Evolutionary conservation across 1,140 invertebrate species (phyloP).

Genomic region (Neuroterus valhalla): DNA sequence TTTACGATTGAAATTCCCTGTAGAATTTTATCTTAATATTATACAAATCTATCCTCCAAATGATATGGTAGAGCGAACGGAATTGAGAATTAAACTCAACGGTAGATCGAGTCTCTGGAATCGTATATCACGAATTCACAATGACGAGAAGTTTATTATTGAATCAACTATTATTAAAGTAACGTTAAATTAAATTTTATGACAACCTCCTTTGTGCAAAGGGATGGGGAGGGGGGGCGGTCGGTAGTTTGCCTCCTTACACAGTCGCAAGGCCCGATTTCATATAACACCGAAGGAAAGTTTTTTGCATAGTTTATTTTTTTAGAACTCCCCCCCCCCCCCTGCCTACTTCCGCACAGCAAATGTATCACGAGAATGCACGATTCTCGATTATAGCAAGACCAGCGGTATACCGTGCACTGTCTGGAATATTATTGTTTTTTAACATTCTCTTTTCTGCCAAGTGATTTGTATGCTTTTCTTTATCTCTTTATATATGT

Average conservation of each 20-base stretch:
- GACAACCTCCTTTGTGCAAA: constrained; percentile 14
- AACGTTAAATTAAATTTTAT: constrained; percentile 16
- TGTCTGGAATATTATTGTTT: constrained; percentile 53
- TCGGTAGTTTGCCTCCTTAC: constrained; percentile 59
- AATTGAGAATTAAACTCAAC: constrained; percentile 7
- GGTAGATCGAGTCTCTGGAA: not conserved
- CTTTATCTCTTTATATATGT: too few relatives aligned
- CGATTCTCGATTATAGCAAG: constrained; percentile 53
- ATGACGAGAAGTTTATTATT: constrained; percentile 21
- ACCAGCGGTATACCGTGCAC: constrained; percentile 41
- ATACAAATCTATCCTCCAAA: not conserved
- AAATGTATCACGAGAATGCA: constrained; percentile 48
- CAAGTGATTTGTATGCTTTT: too few relatives aligned
- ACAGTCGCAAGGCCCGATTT: constrained; percentile 58
- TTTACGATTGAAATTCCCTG: too few relatives aligned
- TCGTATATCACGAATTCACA: constrained; percentile 12
- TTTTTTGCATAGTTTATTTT: constrained; percentile 72
- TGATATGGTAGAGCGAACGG: constrained; percentile 15
- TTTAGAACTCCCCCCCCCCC: constrained; percentile 60
- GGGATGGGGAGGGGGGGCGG: not conserved
- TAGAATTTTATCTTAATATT: too few relatives aligned
- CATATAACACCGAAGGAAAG: constrained; percentile 67
- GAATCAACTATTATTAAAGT: constrained; percentile 9
- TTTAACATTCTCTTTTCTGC: too few relatives aligned
- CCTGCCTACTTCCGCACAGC: constrained; percentile 31